A percentile compares a stretch with the other conserved stretches of the same genome.
These are phyloP conservation scores for Ephestia elutella DNA, from an alignment of 1,140 invertebrate species.

Conservation along the genomic window DNA sequence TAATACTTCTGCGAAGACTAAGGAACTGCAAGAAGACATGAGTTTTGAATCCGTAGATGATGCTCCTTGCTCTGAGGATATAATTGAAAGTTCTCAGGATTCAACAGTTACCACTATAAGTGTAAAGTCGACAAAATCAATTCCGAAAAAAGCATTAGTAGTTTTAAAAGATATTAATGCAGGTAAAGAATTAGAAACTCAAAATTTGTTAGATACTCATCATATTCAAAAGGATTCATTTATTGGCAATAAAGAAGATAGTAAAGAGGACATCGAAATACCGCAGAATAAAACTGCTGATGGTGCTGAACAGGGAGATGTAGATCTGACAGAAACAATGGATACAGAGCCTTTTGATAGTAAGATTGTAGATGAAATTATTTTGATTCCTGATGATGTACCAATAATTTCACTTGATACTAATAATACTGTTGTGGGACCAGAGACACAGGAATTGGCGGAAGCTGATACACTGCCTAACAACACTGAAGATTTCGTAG, in stretches of 20 bases:
- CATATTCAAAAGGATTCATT: neutral
- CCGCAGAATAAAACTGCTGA: constrained; percentile 42
- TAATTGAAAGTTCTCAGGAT: constrained; percentile 73
- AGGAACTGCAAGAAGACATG: constrained; percentile 5
- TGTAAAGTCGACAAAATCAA: constrained; percentile 43
- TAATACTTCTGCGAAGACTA: neutral
- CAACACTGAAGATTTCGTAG: constrained; percentile 23
- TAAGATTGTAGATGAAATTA: constrained; percentile 22
- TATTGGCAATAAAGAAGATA: constrained; percentile 16
- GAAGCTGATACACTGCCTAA: constrained; percentile 54
- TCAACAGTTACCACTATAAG: constrained; percentile 56
- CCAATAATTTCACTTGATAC: constrained; percentile 21
- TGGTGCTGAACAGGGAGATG: constrained; percentile 25
- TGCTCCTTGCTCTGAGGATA: constrained; percentile 52
- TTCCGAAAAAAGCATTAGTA: constrained; percentile 32
- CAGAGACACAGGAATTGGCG: constrained; percentile 49
- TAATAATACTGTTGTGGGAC: constrained; percentile 25
- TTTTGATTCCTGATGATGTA: constrained; percentile 31
- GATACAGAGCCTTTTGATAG: constrained; percentile 41
- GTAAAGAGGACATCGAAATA: constrained; percentile 45
- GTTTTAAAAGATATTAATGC: constrained; percentile 23
- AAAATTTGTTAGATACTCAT: constrained; percentile 7
- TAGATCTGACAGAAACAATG: constrained; percentile 53
- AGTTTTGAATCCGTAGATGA: constrained; percentile 21
- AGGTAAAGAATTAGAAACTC: constrained; percentile 4